Evolutionary conservation across 2,113 vertebrate species (phyloP).

Genomic region (Nothobranchius furzeri): DNA sequence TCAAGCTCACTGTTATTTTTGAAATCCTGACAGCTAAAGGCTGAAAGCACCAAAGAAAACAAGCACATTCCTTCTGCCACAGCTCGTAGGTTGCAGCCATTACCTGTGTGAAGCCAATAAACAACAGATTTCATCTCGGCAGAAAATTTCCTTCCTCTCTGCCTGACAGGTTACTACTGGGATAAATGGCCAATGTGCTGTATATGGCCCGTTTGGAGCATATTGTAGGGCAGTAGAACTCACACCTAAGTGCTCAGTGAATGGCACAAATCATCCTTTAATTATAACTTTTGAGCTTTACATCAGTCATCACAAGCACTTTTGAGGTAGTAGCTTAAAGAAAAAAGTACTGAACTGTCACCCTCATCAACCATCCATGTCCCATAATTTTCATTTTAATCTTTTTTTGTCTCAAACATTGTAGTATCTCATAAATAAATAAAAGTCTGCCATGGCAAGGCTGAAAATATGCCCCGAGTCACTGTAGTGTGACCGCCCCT

Average conservation of each 20-base stretch:
- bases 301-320: slow-evolving; percentile 3
- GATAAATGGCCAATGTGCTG: slow-evolving; percentile 42
- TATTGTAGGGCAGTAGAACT: slow-evolving; percentile 33
- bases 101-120: slow-evolving; percentile 59
- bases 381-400: slow-evolving; percentile 17
- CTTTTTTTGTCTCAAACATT: neutral
- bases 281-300: slow-evolving; percentile 51
- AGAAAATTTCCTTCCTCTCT: slow-evolving; percentile 33
- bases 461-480: slow-evolving; percentile 52
- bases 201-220: slow-evolving; percentile 29
- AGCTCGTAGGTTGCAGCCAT: slow-evolving; percentile 11
- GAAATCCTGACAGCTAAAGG: too few species aligned
- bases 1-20: neutral
- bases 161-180: slow-evolving; percentile 30
- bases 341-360: slow-evolving; percentile 32
- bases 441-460: slow-evolving; percentile 26
- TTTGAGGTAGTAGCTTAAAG: slow-evolving; percentile 15
- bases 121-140: slow-evolving; percentile 52
- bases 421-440: slow-evolving; percentile 59
- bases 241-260: slow-evolving; percentile 44
- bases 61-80: slow-evolving; percentile 8
- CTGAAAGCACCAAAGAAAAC: slow-evolving; percentile 7
- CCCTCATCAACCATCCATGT: slow-evolving; percentile 7
- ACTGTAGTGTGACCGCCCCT: slow-evolving; percentile 15
- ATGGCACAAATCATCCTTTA: slow-evolving; percentile 69